Evolutionary conservation across 2,113 vertebrate genomes (phyloP).

Genomic region (Eurystomus gularis): DNA sequence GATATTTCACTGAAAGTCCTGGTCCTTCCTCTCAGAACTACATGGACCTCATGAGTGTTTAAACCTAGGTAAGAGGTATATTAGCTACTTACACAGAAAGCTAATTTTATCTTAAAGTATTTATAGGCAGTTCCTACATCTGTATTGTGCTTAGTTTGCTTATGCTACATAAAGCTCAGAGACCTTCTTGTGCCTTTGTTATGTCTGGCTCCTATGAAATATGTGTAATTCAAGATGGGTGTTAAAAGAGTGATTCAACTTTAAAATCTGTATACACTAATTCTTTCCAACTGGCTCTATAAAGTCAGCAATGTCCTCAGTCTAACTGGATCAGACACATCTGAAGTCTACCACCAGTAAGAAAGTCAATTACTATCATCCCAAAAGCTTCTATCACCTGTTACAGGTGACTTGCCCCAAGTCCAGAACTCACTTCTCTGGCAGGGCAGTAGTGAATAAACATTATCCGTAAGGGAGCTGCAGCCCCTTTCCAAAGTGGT

Average conservation of each 20-base stretch:
- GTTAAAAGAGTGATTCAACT: neutral
- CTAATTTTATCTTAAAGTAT: neutral
- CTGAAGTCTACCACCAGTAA: neutral
- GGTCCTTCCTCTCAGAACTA: neutral
- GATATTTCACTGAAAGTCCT: neutral
- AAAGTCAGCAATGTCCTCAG: neutral
- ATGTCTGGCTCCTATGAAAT: neutral
- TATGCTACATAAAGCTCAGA: neutral
- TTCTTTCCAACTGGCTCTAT: neutral
- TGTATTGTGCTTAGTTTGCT: neutral
- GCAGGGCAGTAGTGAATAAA: neutral
- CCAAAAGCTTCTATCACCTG: neutral
- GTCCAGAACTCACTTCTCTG: too few species aligned
- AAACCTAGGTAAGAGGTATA: neutral
- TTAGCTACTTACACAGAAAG: neutral
- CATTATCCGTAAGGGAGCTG: neutral
- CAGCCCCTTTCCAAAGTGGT: neutral
- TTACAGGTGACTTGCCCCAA: neutral
- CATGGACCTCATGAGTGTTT: rapidly evolving
- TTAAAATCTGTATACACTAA: neutral
- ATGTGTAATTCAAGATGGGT: neutral
- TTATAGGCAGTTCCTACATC: neutral
- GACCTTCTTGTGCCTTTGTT: neutral
- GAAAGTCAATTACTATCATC: neutral
- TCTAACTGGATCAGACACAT: neutral